Evolutionary conservation across 2,113 vertebrate species (phyloP).

Genomic region (Cyanistes caeruleus): DNA sequence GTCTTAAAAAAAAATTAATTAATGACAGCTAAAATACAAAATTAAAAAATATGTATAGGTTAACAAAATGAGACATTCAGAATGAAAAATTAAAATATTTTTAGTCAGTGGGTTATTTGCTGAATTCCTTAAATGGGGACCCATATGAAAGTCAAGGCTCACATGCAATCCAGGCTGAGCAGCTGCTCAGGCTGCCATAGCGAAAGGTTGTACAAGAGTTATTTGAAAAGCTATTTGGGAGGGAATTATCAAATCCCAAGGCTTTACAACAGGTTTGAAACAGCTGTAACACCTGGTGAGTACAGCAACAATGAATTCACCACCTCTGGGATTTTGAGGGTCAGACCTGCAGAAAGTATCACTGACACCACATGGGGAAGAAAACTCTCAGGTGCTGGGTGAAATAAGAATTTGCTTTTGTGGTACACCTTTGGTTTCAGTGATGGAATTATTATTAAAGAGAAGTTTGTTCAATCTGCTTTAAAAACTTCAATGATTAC

Average conservation of each 20-base stretch:
- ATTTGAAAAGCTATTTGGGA: not conserved
- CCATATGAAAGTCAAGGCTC: not conserved
- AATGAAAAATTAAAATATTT: not conserved
- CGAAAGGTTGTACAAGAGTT: not conserved
- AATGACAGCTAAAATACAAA: not conserved
- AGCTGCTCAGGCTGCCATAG: not conserved
- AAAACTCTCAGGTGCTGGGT: not conserved
- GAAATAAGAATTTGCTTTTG: not conserved
- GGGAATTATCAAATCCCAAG: not conserved
- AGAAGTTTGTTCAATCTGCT: not conserved
- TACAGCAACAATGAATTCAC: not conserved
- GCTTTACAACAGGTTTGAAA: not conserved
- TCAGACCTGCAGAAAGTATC: not conserved
- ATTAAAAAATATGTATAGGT: not conserved
- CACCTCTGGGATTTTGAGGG: not conserved
- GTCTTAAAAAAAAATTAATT: not conserved
- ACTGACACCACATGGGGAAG: not conserved
- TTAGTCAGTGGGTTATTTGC: not conserved
- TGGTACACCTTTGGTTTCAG: not conserved
- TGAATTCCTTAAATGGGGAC: not conserved
- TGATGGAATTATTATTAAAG: not conserved
- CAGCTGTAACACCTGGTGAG: not conserved
- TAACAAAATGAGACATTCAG: not conserved
- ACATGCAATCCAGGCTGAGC: rapidly evolving
- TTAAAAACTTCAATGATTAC: not conserved